Base-by-base conservation (phyloP, 2,113 vertebrate species). In the Gorilla gorilla region DNA sequence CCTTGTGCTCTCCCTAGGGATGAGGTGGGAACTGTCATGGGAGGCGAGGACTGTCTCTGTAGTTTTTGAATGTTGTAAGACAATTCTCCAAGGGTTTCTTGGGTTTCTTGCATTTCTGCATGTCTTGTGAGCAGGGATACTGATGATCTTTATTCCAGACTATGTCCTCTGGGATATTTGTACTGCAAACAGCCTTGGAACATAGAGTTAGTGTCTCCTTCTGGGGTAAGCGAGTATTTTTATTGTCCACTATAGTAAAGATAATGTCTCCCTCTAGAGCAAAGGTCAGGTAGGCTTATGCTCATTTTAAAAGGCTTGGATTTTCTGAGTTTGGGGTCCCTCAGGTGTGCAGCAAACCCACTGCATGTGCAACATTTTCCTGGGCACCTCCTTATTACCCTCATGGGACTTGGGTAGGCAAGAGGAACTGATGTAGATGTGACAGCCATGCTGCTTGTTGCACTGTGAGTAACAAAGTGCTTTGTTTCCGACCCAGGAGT, bases 11-110 rank as follows among this genome's bases (percentile, higher is more conserved):
- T 38, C 8, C 16, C 25, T 17, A 32, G 52, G 25, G 59, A 27
- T 0, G 7, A 59, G 43, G 40, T 3, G 9, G n/a, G 16, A 61
- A 52, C n/a, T 83, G 17, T 32, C 1, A 2, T 5, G 3, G 70
- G 20, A 59, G 27, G 32, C 2, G 11, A 10, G 84, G 35, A 17
- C 23, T 73, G 82, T 43, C 30, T 66, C 32, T 81, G 52, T 43
- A 27, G 32, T 27, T 13, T 66, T 35, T 48, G 68, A 23, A 32
- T 59, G 16, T 35, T 22, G 30, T 0, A 0, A 72, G 79, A 48
- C 13, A 18, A 7, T 75, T 87, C 72, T 89, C 17, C n/a, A 25
- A 1, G 30, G 45, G 16, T 38, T 89, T 64, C 66, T 85, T 70
- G n/a, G 45, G 16, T 38, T 89, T 64, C 66, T 85, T 64, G n/a